A percentile compares a stretch with the other conserved stretches of the same genome.
phyloP scores from a whole-genome alignment of 2,797 vertebrate genomes.

The Enteromius viviparus region DNA sequence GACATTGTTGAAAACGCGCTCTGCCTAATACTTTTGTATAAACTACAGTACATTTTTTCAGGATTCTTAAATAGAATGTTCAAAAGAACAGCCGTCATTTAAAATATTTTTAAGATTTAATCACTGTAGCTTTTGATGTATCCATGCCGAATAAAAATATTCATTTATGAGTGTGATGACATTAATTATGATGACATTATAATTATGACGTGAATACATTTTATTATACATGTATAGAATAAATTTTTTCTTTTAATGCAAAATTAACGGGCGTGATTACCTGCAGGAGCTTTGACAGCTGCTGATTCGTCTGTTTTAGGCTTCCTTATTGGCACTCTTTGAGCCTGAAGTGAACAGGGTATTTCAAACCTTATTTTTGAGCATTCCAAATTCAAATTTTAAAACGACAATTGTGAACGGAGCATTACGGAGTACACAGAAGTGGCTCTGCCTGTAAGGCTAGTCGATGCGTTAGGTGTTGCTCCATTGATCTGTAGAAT shows the following conservation, averaged over 20 bases:
- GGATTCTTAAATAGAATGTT: neutral
- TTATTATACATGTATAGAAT: too few relatives aligned
- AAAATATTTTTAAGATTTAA: neutral
- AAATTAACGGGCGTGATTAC: neutral
- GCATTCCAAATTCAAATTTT: neutral
- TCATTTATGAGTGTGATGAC: neutral
- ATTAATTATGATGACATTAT: too few relatives aligned
- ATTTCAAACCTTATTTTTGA: neutral
- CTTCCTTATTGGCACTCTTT: constrained; percentile 51
- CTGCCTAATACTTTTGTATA: neutral
- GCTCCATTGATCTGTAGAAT: neutral
- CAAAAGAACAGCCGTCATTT: neutral
- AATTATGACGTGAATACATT: neutral
- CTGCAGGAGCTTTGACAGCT: constrained; percentile 12
- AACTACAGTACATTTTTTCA: neutral
- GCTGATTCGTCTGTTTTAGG: constrained; percentile 16
- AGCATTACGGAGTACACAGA: constrained; percentile 14
- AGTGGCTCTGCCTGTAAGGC: neutral
- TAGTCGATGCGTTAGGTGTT: neutral
- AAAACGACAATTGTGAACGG: neutral
- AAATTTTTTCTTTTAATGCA: neutral
- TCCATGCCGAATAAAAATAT: neutral
- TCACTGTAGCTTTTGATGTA: neutral
- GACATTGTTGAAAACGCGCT: neutral
- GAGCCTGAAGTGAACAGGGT: constrained; percentile 45